phyloP scores from a whole-genome alignment of 2,797 vertebrate species.

The Acanthopagrus latus region DNA sequence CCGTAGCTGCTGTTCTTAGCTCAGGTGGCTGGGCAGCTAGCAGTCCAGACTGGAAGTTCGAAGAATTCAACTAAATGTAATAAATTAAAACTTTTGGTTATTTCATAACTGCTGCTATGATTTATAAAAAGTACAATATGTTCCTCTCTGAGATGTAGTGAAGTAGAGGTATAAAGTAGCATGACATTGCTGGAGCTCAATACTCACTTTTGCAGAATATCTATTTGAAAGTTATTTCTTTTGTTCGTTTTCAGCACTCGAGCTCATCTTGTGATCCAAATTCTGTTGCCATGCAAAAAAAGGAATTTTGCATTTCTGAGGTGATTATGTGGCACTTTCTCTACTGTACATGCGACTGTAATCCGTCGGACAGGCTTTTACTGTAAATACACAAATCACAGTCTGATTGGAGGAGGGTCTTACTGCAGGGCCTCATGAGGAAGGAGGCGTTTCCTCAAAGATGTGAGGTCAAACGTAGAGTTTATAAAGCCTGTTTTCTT shows the following conservation, averaged over 20 bases:
- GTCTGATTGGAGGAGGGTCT: slow-evolving; percentile 17
- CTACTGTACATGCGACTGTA: slow-evolving; percentile 34
- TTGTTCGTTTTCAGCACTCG: neutral
- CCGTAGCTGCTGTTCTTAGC: no score
- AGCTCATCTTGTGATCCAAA: slow-evolving; percentile 20
- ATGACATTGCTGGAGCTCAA: neutral
- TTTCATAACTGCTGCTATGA: neutral
- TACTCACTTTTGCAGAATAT: neutral
- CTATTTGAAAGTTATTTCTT: neutral
- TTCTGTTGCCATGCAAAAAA: neutral
- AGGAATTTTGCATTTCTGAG: slow-evolving; percentile 25
- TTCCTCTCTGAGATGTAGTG: neutral
- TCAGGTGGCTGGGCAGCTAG: no score
- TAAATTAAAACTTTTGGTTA: neutral
- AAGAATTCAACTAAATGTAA: neutral
- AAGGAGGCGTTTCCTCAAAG: slow-evolving; percentile 37
- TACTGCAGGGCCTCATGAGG: slow-evolving; percentile 1
- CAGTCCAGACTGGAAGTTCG: no score
- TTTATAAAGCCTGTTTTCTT: slow-evolving; percentile 70
- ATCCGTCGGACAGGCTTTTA: slow-evolving; percentile 36
- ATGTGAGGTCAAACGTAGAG: slow-evolving; percentile 38
- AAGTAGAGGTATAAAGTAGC: neutral
- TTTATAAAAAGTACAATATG: neutral
- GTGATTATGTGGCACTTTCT: slow-evolving; percentile 38
- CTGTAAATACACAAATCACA: slow-evolving; percentile 44